Base-by-base conservation (phyloP, 2,797 vertebrate genomes). In the Austrolebias charrua region DNA sequence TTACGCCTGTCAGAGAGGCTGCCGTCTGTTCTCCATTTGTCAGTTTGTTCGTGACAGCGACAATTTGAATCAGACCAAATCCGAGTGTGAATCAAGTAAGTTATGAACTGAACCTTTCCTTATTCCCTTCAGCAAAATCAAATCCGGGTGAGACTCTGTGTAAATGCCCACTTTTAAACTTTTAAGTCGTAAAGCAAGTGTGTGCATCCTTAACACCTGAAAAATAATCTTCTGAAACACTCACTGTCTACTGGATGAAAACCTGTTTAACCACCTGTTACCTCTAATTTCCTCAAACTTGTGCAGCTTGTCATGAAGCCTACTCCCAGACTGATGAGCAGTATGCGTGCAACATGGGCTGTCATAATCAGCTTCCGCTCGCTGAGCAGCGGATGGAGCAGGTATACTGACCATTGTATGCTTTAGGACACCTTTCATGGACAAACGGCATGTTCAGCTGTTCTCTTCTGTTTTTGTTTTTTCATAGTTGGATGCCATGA, bases 1-100 rank as follows among this genome's bases (percentile, higher is more conserved):
- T 9, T 98, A 94, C 0, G 96, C 97, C 9, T 99, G 98, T 85
- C 95, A 98, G 87, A 92, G 98, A 82, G 98, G 98, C 60, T 99
- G 98, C 78, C 94, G 98, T 2, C 94, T 99, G 1, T 99, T 98
- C 86, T 98, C 97, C 63, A 98, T 99, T 83, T 99, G 98, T 56
- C 96, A 98, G 84, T 98, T 99, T 77, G 98, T 98, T 70, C 94
- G 95, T 1, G 96, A 98, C 64, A 93, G 91, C 63, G 93, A 93
- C 0, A 95, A 98, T 28, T 85, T 99, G 81, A 99, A 99, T 76
- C 94, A 93, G 60, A 99, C 97, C 67, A 97, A 95, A 68, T 61
- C 90, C 48, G 97, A 98, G 62, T 99, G 98, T 55, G 96, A 98
- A 86, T 96, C 96, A 63, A 97, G 97, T 99, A 93, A 94, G 84